Evolutionary conservation across 2,888 invertebrate species (phyloP).

Genomic region (Drosophila siamana): DNA sequence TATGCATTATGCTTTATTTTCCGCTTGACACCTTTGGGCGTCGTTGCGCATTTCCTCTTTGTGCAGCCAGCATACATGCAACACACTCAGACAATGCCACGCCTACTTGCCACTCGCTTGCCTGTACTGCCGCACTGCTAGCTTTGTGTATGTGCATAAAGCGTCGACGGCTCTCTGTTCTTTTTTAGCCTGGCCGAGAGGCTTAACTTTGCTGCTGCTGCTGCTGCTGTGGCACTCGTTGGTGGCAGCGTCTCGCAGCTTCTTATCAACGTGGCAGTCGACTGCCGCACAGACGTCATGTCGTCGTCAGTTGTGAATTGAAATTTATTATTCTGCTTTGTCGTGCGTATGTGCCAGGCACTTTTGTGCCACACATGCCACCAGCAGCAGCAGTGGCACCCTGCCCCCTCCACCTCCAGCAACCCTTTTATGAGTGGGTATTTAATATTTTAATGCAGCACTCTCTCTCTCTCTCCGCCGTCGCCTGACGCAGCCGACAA

Average conservation of each 20-base stretch:
- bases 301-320: conserved; percentile 71
- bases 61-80: conserved; percentile 30
- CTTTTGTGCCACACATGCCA: conserved; percentile 55
- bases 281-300: conserved; percentile 66
- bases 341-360: conserved; percentile 73
- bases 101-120: background rate
- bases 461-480: too few relatives aligned
- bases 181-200: conserved; percentile 32
- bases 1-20: conserved; percentile 76
- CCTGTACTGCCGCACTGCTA: too few relatives aligned
- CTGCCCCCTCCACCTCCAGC: conserved; percentile 4
- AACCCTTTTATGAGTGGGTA: conserved; percentile 45
- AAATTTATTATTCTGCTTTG: conserved; percentile 81
- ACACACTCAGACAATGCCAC: background rate
- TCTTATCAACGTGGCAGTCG: conserved; percentile 70
- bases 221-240: conserved; percentile 29
- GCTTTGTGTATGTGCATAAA: conserved; percentile 40
- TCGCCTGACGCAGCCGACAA: too few relatives aligned
- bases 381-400: background rate
- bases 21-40: conserved; percentile 79
- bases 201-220: conserved; percentile 9
- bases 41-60: conserved; percentile 79
- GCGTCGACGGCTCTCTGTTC: background rate
- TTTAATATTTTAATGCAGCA: conserved; percentile 54
- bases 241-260: conserved; percentile 29